phyloP scores from a whole-genome alignment of 2,888 invertebrate species.

The Zaprionus bogoriensis region DNA sequence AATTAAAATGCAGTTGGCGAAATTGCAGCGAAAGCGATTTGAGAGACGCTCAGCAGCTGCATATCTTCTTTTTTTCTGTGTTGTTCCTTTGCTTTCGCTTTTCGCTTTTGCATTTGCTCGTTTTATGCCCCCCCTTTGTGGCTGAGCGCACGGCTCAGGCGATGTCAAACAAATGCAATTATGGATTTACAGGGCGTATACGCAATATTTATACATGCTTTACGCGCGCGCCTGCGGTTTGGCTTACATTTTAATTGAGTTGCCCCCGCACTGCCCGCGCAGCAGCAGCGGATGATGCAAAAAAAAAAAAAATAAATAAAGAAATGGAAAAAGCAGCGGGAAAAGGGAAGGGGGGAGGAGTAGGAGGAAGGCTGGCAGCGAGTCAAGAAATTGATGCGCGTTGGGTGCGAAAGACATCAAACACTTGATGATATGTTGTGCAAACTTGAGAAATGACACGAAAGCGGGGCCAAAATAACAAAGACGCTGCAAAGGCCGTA shows the following conservation, averaged over 20 bases:
- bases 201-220: constrained; percentile 57
- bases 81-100: not conserved
- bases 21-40: constrained; percentile 23
- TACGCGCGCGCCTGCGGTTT: constrained; percentile 34
- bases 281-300: not conserved
- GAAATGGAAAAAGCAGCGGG: not conserved
- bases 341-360: not conserved
- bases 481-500: constrained; percentile 8
- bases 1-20: constrained; percentile 9
- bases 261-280: constrained; percentile 20
- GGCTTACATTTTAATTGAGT: constrained; percentile 69
- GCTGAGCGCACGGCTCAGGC: constrained; percentile 18
- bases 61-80: not conserved
- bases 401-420: constrained; percentile 72
- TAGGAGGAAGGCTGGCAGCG: constrained; percentile 24
- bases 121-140: not conserved
- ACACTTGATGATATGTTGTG: constrained; percentile 76
- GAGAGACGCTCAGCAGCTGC: not conserved
- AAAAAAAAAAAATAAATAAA: not conserved
- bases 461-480: constrained; percentile 48
- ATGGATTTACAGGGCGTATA: constrained; percentile 64
- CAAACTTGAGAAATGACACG: constrained; percentile 74
- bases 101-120: not conserved
- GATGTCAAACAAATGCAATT: constrained; percentile 68
- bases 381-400: constrained; percentile 67